Conservation (phyloP, 2,888 invertebrate species). For the Creontiades dilutus region DNA sequence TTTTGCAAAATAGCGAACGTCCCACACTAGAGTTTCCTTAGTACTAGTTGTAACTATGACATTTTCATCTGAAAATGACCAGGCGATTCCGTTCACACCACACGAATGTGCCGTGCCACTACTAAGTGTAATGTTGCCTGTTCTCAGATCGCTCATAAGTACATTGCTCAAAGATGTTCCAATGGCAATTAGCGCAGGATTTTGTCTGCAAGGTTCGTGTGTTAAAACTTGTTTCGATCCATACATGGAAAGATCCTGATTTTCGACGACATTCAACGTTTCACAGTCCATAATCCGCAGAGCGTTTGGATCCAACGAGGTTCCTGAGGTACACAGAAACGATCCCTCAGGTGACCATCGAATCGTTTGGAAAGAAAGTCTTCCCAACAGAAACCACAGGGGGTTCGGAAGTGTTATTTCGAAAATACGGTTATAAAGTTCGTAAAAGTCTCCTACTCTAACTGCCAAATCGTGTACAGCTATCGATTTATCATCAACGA, state of each 20-base stretch:
- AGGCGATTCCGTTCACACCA: slow-evolving; percentile 29
- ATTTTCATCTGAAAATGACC: slow-evolving; percentile 58
- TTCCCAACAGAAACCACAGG: too few species aligned
- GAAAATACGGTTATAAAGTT: not conserved
- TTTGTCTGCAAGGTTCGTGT: slow-evolving; percentile 41
- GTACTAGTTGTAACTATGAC: not conserved
- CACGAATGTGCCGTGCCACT: not conserved
- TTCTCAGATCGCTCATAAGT: slow-evolving; percentile 41
- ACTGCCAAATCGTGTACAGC: slow-evolving; percentile 40
- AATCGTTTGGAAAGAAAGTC: not conserved
- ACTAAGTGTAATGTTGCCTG: slow-evolving; percentile 44
- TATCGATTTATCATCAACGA: not conserved
- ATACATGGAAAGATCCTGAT: not conserved
- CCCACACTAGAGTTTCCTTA: slow-evolving; percentile 49
- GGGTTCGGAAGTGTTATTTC: not conserved
- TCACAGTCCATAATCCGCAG: slow-evolving; percentile 31
- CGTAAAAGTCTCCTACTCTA: not conserved
- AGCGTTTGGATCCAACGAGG: slow-evolving; percentile 7
- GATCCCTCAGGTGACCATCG: slow-evolving; percentile 56
- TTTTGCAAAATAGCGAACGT: slow-evolving; percentile 53
- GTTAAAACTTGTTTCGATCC: slow-evolving; percentile 26
- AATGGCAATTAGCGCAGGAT: slow-evolving; percentile 37
- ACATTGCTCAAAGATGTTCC: slow-evolving; percentile 37
- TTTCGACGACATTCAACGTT: slow-evolving; percentile 22
- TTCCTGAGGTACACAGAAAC: slow-evolving; percentile 53